phyloP scores from a whole-genome alignment of 2,113 vertebrate genomes.

The Danionella cerebrum region DNA sequence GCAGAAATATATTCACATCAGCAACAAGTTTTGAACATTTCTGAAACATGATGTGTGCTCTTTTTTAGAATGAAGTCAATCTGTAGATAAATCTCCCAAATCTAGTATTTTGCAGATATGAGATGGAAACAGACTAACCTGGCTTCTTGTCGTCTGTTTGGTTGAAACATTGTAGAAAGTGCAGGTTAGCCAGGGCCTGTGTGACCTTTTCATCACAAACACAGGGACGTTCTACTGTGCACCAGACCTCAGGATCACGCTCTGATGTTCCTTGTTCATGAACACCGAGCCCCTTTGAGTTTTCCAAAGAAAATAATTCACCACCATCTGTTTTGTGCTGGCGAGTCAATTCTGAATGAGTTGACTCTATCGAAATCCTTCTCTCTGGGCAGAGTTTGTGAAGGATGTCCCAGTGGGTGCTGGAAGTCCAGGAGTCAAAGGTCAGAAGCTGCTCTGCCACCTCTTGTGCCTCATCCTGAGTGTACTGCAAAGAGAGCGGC shows the following conservation, averaged over 20 bases:
- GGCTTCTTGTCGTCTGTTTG: conserved; percentile 45
- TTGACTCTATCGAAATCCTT: background rate
- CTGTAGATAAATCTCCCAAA: too few species aligned
- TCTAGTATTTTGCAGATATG: too few species aligned
- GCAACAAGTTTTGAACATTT: background rate
- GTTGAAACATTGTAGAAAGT: conserved; percentile 67
- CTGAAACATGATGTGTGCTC: background rate
- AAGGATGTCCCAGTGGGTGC: conserved; percentile 65
- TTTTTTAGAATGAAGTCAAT: too few species aligned
- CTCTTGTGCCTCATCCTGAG: conserved; percentile 65
- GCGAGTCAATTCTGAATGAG: conserved; percentile 8
- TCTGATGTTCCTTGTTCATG: background rate
- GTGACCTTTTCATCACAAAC: conserved; percentile 54
- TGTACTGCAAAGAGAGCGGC: conserved; percentile 56
- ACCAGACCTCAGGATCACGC: background rate
- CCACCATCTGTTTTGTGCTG: background rate
- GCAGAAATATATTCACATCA: too few species aligned
- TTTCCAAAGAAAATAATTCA: conserved; percentile 1
- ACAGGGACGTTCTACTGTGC: background rate
- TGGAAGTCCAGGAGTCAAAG: conserved; percentile 45
- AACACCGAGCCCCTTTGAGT: background rate
- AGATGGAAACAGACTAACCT: conserved; percentile 13
- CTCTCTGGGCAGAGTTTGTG: conserved; percentile 57
- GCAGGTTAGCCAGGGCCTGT: conserved; percentile 68
- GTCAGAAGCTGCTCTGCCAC: conserved; percentile 67